Conservation (phyloP, 2,888 invertebrate species). For the Patella pellucida region DNA sequence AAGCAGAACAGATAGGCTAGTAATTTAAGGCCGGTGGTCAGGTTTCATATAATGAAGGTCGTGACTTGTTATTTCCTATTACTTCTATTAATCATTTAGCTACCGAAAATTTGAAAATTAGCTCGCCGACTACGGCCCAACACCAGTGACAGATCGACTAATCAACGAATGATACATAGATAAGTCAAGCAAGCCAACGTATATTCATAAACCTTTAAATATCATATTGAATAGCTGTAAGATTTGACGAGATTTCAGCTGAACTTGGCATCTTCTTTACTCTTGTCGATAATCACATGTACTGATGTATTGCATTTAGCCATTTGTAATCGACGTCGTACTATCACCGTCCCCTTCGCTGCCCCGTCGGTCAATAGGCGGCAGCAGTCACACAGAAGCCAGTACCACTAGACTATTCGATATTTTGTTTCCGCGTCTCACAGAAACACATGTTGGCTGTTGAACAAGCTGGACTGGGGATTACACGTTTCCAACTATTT, state of each 20-base stretch:
- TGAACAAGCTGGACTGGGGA: background rate
- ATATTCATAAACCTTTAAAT: slow-evolving; percentile 3
- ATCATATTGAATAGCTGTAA: background rate
- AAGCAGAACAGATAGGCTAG: too few relatives aligned
- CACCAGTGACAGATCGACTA: too few relatives aligned
- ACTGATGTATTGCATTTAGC: slow-evolving; percentile 9
- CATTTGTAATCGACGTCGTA: slow-evolving; percentile 10
- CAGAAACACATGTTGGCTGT: background rate
- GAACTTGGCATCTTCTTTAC: slow-evolving; percentile 1
- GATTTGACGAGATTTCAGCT: background rate
- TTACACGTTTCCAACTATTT: background rate
- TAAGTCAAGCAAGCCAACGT: too few relatives aligned
- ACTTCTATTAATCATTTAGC: background rate
- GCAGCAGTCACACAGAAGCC: slow-evolving; percentile 10
- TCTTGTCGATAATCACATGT: slow-evolving; percentile 10
- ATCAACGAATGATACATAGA: too few relatives aligned
- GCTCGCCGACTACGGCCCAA: background rate
- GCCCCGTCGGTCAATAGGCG: slow-evolving; percentile 6
- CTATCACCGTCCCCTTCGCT: background rate
- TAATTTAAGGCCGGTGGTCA: too few relatives aligned
- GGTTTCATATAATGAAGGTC: background rate
- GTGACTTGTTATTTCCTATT: background rate
- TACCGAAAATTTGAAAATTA: background rate
- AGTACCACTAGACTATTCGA: slow-evolving; percentile 2
- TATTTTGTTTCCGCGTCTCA: slow-evolving; percentile 3